Percentiles rank a stretch among this genome's conserved stretches.
These are phyloP conservation scores for Meda fulgida DNA, from an alignment of 2,797 vertebrate genomes.

Conservation along the genomic window DNA sequence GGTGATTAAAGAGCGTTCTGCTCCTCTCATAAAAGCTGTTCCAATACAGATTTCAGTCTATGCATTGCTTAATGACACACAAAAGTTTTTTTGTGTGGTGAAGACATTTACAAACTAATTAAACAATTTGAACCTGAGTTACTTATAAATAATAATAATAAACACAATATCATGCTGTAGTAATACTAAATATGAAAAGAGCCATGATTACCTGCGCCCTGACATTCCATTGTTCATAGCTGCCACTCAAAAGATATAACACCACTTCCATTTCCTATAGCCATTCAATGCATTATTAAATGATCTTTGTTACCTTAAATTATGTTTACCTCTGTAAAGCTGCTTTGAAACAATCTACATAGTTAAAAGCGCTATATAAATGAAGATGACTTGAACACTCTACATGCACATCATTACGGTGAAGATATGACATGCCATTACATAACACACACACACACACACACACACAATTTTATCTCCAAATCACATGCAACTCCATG, in stretches of 20 bases:
- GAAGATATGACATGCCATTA: slow-evolving; percentile 4
- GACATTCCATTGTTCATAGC: slow-evolving; percentile 15
- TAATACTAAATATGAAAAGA: not conserved
- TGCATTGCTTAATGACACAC: not conserved
- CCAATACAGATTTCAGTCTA: not conserved
- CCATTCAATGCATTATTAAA: slow-evolving; percentile 13
- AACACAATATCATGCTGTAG: not conserved
- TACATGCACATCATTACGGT: not conserved
- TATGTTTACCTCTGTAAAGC: no score
- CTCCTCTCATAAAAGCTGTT: not conserved
- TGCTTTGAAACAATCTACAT: no score
- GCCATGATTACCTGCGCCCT: not conserved
- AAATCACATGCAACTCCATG: slow-evolving; percentile 8
- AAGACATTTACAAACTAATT: not conserved
- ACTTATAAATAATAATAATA: not conserved
- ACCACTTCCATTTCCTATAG: not conserved
- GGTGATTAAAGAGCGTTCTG: not conserved
- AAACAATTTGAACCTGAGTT: not conserved
- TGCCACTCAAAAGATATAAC: not conserved
- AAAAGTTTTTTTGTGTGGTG: not conserved
- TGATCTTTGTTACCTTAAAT: no score
- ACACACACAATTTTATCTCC: not conserved
- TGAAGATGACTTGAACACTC: no score
- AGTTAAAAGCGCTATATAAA: no score
- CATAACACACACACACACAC: not conserved